Base-by-base conservation (phyloP, 2,888 invertebrate genomes). In the Lithophane ornitopus region DNA sequence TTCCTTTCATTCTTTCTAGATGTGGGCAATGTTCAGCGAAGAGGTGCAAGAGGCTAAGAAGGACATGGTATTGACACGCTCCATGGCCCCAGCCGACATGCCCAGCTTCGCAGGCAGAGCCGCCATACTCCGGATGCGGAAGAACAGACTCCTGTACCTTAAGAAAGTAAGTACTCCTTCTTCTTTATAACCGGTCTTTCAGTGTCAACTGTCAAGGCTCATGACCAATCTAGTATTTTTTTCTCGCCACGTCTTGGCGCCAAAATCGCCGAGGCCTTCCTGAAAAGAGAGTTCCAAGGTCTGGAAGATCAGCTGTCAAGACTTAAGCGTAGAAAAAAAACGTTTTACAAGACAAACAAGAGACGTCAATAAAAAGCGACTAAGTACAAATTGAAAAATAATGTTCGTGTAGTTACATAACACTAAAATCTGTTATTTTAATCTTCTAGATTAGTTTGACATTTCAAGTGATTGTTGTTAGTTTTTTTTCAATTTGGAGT, bases 81-180 rank as follows among this genome's bases (percentile, higher is more conserved):
- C 97, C 70, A 97, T 84, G 97, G 97, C 88, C 4, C 97, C 98
- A 0, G 97, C 97, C 0, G 97, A 97, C 85, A 94, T 98, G 88
- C 98, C 98, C 0, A 97, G 97, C 66, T 98, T 97, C 90, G 97
- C 98, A 0, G 98, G 99, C 0, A 96, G 97, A 71, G 98, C 98
- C 0, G 95, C 97, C 71, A 97, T 97, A 89, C 97, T 98, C 49
- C 96, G 97, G 76, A 97, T 98, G 93, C 97, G 98, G 90, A 97
- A 97, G 89, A 97, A 97, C 77, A 94, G 97, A 22, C 92, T 98
- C 26, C 89, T 95, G 19, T 97, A 97, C 89, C 91, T 98, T 46
- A 97, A 97, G 86, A 96, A 97, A 90, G 97, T 97, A 71, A 79
- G 80, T 65, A 16, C 11, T 28, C 12, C 16, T 26, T 44, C 16